Evolutionary conservation across 2,113 vertebrate genomes (phyloP), one percentile per base, ranked within the genome.

Genomic region (Prinia subflava): DNA sequence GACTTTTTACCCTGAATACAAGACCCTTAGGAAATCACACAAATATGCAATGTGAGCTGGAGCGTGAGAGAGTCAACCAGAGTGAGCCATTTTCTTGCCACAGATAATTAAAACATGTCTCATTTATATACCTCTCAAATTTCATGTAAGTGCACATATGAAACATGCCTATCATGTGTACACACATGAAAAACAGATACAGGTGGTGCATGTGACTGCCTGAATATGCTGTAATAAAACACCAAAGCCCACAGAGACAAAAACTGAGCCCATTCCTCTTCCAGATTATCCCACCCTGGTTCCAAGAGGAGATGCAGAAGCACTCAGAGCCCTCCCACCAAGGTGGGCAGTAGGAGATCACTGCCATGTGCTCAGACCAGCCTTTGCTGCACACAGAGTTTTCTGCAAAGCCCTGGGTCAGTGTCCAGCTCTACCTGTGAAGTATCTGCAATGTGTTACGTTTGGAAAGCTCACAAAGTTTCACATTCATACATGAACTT

Each of bases 1-100:
- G 18, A 22, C 39, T 79, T 73, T 44, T 25, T 3, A 2, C 4
- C 13, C 10, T 0, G 1, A 82, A 55, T 9, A 10, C 4, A 30
- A 20, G 71, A n/a, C 11, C 41, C 50, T 80, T 50, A 49, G 37
- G 52, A 92, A 92, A 67, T 44, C 47, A 55, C 7, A 12, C 2
- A 12, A 50, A 14, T 35, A 62, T 41, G 13, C 70, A 65, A 67
- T 50, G 11, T 24, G 33, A 86, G 67, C 68, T 62, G 2, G 0
- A 37, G 28, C 19, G 33, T 17, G 44, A 71, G 50, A 19, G 37
- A 63, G 14, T 2, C 10, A 65, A 73, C 15, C 39, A 87, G 33
- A 24, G 25, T 19, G 50, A 80, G 85, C 18, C 27, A 52, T 30
- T 27, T 24, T 11, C 21, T 27, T 42, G 22, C 49, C 62, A 90